phyloP scores from a whole-genome alignment of 2,888 invertebrate genomes.

The Sminthurides aquaticus region DNA sequence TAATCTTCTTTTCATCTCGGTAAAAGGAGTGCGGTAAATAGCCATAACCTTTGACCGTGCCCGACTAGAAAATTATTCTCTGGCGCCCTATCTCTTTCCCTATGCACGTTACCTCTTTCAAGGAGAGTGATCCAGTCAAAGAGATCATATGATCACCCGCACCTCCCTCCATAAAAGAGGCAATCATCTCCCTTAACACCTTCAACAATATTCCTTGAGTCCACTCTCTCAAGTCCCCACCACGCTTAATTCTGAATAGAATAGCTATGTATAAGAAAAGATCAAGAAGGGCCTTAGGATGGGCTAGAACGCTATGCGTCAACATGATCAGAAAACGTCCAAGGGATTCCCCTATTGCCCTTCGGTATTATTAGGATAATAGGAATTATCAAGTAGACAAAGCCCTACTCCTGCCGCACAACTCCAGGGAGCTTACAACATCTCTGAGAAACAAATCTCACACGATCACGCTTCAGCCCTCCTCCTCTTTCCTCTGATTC shows the following conservation, averaged over 20 bases:
- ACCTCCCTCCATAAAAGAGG: background rate
- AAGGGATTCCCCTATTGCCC: constrained; percentile 4
- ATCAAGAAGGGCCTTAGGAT: too few species aligned
- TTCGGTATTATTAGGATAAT: background rate
- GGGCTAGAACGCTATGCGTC: background rate
- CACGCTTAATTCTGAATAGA: too few species aligned
- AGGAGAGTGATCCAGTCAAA: too few species aligned
- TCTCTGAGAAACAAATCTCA: background rate
- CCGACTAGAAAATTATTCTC: constrained; percentile 44
- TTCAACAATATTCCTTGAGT: too few species aligned
- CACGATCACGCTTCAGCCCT: background rate
- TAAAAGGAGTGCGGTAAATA: background rate
- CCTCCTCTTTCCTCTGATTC: background rate
- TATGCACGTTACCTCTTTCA: background rate
- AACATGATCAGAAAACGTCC: background rate
- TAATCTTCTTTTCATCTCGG: constrained; percentile 25
- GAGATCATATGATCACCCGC: background rate
- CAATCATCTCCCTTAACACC: background rate
- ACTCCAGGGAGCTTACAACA: too few species aligned
- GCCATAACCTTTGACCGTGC: constrained; percentile 42
- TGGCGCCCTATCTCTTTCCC: constrained; percentile 37
- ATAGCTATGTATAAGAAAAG: too few species aligned
- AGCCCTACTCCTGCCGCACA: too few species aligned
- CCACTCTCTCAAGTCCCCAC: too few species aligned
- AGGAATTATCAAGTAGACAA: background rate